Percentiles rank a stretch among this genome's conserved stretches.
phyloP scores from a whole-genome alignment of 2,888 invertebrate species.

The Apamea anceps region DNA sequence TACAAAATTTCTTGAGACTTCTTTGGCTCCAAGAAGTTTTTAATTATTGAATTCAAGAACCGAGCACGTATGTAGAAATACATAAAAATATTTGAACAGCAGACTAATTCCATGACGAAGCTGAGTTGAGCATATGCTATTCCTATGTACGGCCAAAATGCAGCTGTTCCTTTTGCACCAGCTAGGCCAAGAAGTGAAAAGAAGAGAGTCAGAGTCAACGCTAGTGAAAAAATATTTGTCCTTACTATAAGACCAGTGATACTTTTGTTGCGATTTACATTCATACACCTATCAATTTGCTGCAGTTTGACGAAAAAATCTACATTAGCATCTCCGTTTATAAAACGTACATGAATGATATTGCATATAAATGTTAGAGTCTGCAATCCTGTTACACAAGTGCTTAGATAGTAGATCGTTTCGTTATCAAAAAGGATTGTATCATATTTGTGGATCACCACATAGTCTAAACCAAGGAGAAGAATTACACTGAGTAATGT shows the following conservation, averaged over 20 bases:
- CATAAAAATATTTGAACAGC: slow-evolving; percentile 72
- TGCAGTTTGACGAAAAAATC: slow-evolving; percentile 78
- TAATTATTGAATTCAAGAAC: slow-evolving; percentile 77
- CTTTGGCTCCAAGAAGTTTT: slow-evolving; percentile 71
- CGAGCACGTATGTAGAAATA: slow-evolving; percentile 75
- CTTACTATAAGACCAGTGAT: slow-evolving; percentile 66
- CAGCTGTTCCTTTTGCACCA: slow-evolving; percentile 41
- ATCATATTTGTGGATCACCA: slow-evolving; percentile 50
- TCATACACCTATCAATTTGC: slow-evolving; percentile 78
- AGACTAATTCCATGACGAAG: slow-evolving; percentile 73
- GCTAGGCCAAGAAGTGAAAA: slow-evolving; percentile 45
- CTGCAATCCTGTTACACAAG: slow-evolving; percentile 57
- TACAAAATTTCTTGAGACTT: slow-evolving; percentile 32
- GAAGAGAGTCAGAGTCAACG: slow-evolving; percentile 48
- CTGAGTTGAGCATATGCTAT: slow-evolving; percentile 66
- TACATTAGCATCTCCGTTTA: slow-evolving; percentile 72
- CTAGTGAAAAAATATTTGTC: slow-evolving; percentile 63
- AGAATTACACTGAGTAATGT: slow-evolving; percentile 67
- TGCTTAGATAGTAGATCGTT: slow-evolving; percentile 57
- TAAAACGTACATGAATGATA: slow-evolving; percentile 76
- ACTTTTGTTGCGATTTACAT: slow-evolving; percentile 69
- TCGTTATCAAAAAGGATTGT: slow-evolving; percentile 46
- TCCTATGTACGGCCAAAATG: slow-evolving; percentile 54
- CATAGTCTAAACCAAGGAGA: slow-evolving; percentile 50
- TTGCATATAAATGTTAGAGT: slow-evolving; percentile 66